phyloP scores from a whole-genome alignment of 2,888 invertebrate genomes.

The Lepidocyrtoides sp. region DNA sequence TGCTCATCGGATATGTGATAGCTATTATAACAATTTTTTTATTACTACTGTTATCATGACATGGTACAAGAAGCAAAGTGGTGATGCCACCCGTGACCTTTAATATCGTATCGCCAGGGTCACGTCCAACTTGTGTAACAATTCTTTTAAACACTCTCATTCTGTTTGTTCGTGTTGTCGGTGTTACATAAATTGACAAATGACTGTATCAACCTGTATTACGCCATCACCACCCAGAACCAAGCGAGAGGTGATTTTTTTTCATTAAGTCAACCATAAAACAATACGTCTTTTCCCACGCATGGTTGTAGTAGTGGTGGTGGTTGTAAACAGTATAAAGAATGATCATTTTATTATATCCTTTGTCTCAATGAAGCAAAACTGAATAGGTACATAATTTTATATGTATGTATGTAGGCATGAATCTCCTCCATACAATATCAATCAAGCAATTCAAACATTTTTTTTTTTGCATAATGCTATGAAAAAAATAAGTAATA shows the following conservation, averaged over 20 bases:
- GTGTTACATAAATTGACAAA: conserved; percentile 47
- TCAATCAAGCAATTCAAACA: background rate
- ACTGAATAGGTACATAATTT: too few species aligned
- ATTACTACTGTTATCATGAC: background rate
- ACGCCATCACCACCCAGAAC: background rate
- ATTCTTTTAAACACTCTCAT: background rate
- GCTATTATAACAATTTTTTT: background rate
- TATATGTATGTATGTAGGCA: too few species aligned
- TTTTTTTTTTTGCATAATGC: background rate
- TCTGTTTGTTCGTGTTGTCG: conserved; percentile 27
- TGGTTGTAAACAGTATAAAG: too few species aligned
- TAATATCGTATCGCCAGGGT: conserved; percentile 65
- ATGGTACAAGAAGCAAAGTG: background rate
- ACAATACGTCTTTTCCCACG: conserved; percentile 30
- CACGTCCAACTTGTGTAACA: conserved; percentile 67
- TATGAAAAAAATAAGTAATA: background rate
- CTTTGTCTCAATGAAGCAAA: too few species aligned
- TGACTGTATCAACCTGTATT: background rate
- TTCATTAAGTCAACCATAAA: conserved; percentile 4
- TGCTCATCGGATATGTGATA: conserved; percentile 15
- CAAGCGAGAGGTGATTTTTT: background rate
- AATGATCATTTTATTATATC: too few species aligned
- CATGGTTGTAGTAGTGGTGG: background rate
- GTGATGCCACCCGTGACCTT: conserved; percentile 76
- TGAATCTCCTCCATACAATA: too few species aligned